phyloP scores from a whole-genome alignment of 2,797 vertebrate genomes.

The Pseudotriccus pelzelni region DNA sequence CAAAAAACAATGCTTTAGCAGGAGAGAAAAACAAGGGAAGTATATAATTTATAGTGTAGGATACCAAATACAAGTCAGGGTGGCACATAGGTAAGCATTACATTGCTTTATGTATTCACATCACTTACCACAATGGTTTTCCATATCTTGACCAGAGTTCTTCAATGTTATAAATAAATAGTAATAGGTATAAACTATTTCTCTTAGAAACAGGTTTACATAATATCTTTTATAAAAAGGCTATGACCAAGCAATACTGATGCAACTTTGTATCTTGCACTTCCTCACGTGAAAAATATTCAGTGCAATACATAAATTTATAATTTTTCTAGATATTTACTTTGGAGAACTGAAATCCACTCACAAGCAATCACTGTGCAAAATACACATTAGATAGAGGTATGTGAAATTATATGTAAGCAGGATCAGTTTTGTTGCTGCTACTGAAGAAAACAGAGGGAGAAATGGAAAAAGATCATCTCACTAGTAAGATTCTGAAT shows the following conservation, averaged over 20 bases:
- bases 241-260: not conserved
- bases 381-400: not conserved
- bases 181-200: not conserved
- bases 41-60: not conserved
- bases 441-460: not conserved
- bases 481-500: not conserved
- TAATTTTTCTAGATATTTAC: not conserved
- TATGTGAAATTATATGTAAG: not conserved
- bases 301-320: not conserved
- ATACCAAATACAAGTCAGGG: not conserved
- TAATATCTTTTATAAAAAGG: not conserved
- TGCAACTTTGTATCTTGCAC: not conserved
- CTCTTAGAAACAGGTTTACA: not conserved
- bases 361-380: not conserved
- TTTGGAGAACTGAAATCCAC: not conserved
- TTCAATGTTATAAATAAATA: not conserved
- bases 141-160: not conserved
- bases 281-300: not conserved
- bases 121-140: not conserved
- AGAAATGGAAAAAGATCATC: not conserved
- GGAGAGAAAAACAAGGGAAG: not conserved
- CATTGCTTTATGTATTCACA: not conserved
- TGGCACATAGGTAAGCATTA: not conserved
- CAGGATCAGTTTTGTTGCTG: not conserved
- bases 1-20: not conserved